Evolutionary conservation across 1,140 invertebrate genomes (phyloP).

Genomic region (Nasonia longicornis): DNA sequence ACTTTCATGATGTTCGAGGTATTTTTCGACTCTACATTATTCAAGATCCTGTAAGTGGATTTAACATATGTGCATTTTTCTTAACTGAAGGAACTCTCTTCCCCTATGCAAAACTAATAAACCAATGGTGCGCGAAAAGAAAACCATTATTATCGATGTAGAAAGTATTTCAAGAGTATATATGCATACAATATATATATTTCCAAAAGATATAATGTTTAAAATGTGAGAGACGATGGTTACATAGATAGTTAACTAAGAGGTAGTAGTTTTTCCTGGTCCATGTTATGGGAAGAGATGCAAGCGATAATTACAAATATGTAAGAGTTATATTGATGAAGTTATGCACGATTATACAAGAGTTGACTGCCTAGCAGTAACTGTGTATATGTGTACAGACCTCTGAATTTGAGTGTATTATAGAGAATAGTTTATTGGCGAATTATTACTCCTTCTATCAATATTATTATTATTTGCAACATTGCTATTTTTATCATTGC

Average conservation of each 20-base stretch:
- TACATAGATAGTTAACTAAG: slow-evolving; percentile 17
- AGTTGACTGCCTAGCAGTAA: slow-evolving; percentile 48
- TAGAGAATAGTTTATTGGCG: slow-evolving; percentile 49
- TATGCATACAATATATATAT: slow-evolving; percentile 23
- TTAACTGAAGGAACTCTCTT: slow-evolving; percentile 18
- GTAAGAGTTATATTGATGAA: slow-evolving; percentile 43
- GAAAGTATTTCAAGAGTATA: slow-evolving; percentile 43
- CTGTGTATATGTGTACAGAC: slow-evolving; percentile 51
- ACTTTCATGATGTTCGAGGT: background rate
- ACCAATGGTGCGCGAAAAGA: slow-evolving; percentile 35
- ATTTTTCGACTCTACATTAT: background rate
- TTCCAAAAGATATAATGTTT: slow-evolving; percentile 40
- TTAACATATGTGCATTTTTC: slow-evolving; percentile 38
- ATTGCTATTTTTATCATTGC: slow-evolving; percentile 59
- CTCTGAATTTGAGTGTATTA: slow-evolving; percentile 54
- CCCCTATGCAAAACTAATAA: background rate
- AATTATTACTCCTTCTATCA: slow-evolving; percentile 54
- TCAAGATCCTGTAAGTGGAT: slow-evolving; percentile 8
- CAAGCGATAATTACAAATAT: slow-evolving; percentile 29
- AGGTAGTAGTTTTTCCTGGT: slow-evolving; percentile 11
- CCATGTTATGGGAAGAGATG: slow-evolving; percentile 23
- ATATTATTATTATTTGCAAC: slow-evolving; percentile 51
- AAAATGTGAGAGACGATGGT: slow-evolving; percentile 19
- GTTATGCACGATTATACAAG: slow-evolving; percentile 47
- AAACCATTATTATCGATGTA: slow-evolving; percentile 39